phyloP scores from a whole-genome alignment of 2,888 invertebrate genomes.

The Helleia helle region DNA sequence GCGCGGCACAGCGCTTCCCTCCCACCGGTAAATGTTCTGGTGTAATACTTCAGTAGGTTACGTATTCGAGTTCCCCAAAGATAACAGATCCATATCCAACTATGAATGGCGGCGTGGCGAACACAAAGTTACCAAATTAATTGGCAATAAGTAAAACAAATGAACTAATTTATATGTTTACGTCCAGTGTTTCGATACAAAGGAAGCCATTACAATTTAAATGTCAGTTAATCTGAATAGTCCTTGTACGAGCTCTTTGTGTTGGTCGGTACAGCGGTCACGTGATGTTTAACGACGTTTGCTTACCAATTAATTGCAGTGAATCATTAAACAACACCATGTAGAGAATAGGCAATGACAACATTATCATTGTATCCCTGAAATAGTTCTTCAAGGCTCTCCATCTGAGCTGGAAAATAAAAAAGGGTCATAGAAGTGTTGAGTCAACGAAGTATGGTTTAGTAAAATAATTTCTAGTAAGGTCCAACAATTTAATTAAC shows the following conservation, averaged over 20 bases:
- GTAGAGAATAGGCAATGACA: background rate
- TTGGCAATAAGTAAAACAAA: background rate
- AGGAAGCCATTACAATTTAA: background rate
- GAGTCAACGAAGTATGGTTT: too few relatives aligned
- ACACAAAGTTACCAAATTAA: background rate
- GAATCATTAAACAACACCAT: background rate
- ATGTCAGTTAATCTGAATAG: background rate
- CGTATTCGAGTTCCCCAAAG: too few relatives aligned
- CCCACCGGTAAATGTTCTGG: too few relatives aligned
- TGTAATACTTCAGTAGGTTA: too few relatives aligned
- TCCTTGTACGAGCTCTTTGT: background rate
- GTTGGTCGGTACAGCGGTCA: too few relatives aligned
- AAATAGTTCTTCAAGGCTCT: background rate
- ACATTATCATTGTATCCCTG: background rate
- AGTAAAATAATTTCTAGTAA: too few relatives aligned
- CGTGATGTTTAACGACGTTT: background rate
- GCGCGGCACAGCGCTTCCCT: too few relatives aligned
- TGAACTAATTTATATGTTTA: background rate
- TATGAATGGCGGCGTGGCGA: too few relatives aligned
- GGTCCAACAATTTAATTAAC: too few relatives aligned
- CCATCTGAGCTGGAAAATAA: too few relatives aligned
- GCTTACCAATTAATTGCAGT: conserved; percentile 1
- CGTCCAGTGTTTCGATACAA: background rate
- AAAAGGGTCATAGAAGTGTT: too few relatives aligned
- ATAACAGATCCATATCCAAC: too few relatives aligned